Conservation (phyloP, 2,113 vertebrate species). For the Felis chaus region DNA sequence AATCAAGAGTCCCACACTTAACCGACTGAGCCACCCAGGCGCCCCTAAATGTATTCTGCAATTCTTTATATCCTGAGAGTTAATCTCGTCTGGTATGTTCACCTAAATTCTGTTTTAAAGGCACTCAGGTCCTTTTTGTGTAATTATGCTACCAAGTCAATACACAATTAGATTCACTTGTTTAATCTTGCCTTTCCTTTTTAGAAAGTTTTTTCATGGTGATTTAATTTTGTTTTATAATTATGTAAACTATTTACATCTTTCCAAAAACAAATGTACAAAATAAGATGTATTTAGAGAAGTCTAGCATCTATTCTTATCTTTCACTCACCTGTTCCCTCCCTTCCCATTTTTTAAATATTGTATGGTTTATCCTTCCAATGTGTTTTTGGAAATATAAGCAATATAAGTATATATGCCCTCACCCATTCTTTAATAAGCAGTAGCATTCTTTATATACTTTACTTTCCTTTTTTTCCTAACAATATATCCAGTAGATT, state of each 20-base stretch:
- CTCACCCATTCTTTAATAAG: background rate
- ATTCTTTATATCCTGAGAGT: background rate
- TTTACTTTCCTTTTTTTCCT: background rate
- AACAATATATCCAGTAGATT: background rate
- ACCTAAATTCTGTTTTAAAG: background rate
- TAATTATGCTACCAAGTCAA: background rate
- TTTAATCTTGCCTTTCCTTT: background rate
- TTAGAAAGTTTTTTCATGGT: background rate
- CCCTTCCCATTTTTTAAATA: background rate
- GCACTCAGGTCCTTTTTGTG: background rate
- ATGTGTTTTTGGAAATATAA: background rate
- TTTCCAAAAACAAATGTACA: background rate
- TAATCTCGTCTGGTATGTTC: background rate
- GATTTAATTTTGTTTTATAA: background rate
- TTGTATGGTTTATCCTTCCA: background rate
- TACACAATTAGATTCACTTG: background rate
- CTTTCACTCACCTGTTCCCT: background rate
- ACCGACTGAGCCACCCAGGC: too few species aligned
- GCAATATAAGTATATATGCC: background rate
- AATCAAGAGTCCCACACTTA: too few species aligned
- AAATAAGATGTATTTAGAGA: background rate
- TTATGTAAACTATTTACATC: background rate
- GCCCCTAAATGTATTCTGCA: background rate
- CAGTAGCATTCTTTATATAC: background rate
- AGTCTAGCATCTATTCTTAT: background rate